A percentile compares a stretch with the other conserved stretches of the same genome.
Conservation (phyloP, 2,888 invertebrate genomes). For the Daptonema setosum region DNA sequence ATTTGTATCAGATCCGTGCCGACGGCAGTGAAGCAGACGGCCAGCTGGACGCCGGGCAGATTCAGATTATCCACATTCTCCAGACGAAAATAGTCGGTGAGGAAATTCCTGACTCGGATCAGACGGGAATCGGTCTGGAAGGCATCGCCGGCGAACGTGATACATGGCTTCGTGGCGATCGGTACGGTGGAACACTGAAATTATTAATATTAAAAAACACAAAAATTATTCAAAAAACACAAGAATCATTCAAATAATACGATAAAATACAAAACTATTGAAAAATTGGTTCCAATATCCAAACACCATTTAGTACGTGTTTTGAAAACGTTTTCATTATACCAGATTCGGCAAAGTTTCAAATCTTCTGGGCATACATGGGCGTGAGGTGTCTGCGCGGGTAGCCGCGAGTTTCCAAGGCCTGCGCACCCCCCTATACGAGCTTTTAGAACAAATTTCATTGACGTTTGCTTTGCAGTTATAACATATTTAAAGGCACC, state of each 20-base stretch:
- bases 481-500: too few species aligned
- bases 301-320: too few species aligned
- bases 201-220: not conserved
- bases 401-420: too few species aligned
- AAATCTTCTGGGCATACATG: too few species aligned
- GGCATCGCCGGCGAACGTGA: slow-evolving; percentile 69
- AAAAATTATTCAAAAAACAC: not conserved
- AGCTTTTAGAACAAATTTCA: too few species aligned
- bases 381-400: too few species aligned
- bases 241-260: not conserved
- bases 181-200: slow-evolving; percentile 51
- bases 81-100: slow-evolving; percentile 71
- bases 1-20: slow-evolving; percentile 51
- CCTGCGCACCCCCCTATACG: too few species aligned
- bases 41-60: slow-evolving; percentile 78
- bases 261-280: not conserved
- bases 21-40: slow-evolving; percentile 62
- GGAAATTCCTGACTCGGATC: slow-evolving; percentile 59
- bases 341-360: too few species aligned
- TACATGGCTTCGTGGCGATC: slow-evolving; percentile 63
- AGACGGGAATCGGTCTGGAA: slow-evolving; percentile 60
- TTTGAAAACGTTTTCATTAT: too few species aligned
- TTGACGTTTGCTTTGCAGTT: too few species aligned
- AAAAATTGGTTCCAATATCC: too few species aligned
- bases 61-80: slow-evolving; percentile 57